A percentile compares a stretch with the other conserved stretches of the same genome.
These are phyloP conservation scores for Tenthredo amoena DNA, from an alignment of 2,888 invertebrate species.

Conservation along the genomic window DNA sequence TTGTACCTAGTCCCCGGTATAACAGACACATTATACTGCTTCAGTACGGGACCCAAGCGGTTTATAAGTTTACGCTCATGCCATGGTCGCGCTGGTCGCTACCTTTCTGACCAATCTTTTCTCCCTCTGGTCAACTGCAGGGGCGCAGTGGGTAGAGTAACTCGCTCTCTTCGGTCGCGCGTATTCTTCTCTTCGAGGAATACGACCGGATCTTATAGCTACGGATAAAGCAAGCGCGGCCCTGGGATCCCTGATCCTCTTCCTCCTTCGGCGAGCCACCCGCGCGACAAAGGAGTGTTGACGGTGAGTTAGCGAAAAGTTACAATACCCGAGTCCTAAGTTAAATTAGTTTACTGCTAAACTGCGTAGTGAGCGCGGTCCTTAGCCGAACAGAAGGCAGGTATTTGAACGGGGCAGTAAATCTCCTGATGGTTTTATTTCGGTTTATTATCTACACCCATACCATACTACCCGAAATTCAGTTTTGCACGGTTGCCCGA, in stretches of 20 bases:
- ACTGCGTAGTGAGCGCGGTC: conserved; percentile 39
- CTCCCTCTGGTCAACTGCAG: conserved; percentile 22
- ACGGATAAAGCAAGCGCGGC: neutral
- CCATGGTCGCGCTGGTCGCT: conserved; percentile 56
- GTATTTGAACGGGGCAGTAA: conserved; percentile 61
- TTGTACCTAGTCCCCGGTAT: conserved; percentile 10
- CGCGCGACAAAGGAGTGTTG: conserved; percentile 50
- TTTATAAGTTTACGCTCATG: conserved; percentile 59
- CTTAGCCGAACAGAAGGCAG: conserved; percentile 46
- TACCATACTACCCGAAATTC: neutral
- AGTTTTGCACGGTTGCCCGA: conserved; percentile 24
- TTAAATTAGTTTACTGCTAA: conserved; percentile 52
- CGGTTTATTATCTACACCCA: conserved; percentile 65
- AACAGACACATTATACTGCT: conserved; percentile 44
- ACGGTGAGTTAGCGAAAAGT: conserved; percentile 53
- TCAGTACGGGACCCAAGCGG: conserved; percentile 46
- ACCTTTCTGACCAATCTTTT: conserved; percentile 51
- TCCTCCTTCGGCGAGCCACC: conserved; percentile 12
- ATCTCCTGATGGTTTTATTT: conserved; percentile 71
- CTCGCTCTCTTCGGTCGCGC: neutral
- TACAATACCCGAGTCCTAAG: conserved; percentile 46
- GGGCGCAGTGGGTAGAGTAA: neutral
- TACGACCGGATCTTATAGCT: neutral
- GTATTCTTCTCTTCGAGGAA: neutral
- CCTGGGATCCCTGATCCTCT: conserved; percentile 18